Evolutionary conservation across 2,797 vertebrate species (phyloP), one percentile per base, ranked within the genome.

Genomic region (Sebastes itinus): DNA sequence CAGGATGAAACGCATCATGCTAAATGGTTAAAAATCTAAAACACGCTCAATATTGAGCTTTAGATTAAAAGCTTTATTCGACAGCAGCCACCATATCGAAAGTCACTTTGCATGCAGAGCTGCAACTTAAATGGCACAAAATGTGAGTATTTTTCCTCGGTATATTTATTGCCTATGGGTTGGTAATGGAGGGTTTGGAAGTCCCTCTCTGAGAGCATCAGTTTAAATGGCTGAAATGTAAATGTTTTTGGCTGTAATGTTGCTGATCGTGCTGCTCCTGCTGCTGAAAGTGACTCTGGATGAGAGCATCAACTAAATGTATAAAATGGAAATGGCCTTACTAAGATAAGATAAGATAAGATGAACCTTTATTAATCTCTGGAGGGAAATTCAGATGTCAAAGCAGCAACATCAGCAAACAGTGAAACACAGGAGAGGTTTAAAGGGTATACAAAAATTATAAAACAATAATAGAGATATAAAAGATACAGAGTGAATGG

Each of bases 151-250:
- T 7, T 22, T 22, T 52, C n/a, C 38, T 69, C 1, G 0, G 5
- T 66, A 2, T 83, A 76, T 89, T 84, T 86, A 87, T 87, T 52
- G 62, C 72, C 60, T 72, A 14, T 16, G 66, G 20, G 9, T 30
- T 71, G 52, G 61, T 86, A 76, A 86, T 81, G 62, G 62, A 59
- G 27, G 67, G 56, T 62, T 33, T 38, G 64, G n/a, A 28, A 28
- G 72, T 46, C 71, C 65, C 64, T 79, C 64, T 79, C 62, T 59
- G 77, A 86, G 66, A 78, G 87, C 83, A 75, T 79, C 85, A 80
- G 85, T 68, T 84, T 84, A 80, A 86, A 89, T 81, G 82, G 76
- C 75, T 83, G 25, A 79, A 64, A 89, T 88, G 88, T 77, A 82
- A 92, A 89, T 89, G 79, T 42, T 63, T 75, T 55, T 67, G 82